Evolutionary conservation across 2,797 vertebrate genomes (phyloP).

Genomic region (Etheostoma nigrum): DNA sequence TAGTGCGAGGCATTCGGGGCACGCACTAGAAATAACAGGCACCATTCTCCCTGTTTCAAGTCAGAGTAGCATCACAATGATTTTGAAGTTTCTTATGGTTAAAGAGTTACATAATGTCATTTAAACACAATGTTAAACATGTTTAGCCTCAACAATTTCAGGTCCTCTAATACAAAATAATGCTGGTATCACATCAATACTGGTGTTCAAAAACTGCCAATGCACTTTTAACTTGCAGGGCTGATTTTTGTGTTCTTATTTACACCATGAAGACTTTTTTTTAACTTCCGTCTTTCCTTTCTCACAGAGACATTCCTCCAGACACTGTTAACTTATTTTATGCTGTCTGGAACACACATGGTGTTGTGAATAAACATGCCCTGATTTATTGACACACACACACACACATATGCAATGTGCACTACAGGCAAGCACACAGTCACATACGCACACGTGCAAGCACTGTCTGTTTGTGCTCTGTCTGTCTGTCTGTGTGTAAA

Average conservation of each 20-base stretch:
- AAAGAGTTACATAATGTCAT: no score
- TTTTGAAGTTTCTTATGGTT: no score
- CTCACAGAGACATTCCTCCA: conserved; percentile 57
- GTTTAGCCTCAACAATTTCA: conserved; percentile 6
- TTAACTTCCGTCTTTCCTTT: conserved; percentile 28
- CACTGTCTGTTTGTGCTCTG: conserved; percentile 40
- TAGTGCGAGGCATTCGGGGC: no score
- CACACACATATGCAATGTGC: conserved; percentile 18
- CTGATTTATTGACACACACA: conserved; percentile 66
- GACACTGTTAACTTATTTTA: conserved; percentile 68
- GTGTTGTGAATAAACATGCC: conserved; percentile 69
- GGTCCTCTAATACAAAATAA: background rate
- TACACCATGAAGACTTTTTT: conserved; percentile 11
- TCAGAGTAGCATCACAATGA: no score
- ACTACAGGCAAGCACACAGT: conserved; percentile 1
- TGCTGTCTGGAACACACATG: conserved; percentile 79
- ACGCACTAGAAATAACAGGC: no score
- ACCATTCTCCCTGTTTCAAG: no score
- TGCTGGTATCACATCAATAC: background rate
- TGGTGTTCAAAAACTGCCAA: background rate
- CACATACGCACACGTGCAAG: conserved; percentile 8
- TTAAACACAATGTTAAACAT: background rate
- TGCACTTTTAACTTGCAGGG: background rate
- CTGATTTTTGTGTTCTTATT: conserved; percentile 9
- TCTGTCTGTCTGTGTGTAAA: conserved; percentile 57